Evolutionary conservation across 2,113 vertebrate genomes (phyloP).

Genomic region (Nesoenas mayeri): DNA sequence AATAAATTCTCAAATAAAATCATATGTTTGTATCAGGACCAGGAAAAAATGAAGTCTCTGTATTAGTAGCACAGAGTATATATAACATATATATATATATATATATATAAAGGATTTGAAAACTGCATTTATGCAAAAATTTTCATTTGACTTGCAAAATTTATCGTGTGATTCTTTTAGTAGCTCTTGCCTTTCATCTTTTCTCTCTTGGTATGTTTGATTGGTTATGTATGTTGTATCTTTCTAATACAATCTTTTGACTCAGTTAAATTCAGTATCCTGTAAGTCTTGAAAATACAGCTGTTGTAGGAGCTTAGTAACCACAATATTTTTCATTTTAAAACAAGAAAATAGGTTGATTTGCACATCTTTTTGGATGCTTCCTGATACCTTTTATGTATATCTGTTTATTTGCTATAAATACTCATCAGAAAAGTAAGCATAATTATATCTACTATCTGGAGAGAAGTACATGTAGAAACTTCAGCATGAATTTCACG

Average conservation of each 20-base stretch:
- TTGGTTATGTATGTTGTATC: not conserved
- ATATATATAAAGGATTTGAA: not conserved
- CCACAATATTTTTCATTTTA: not conserved
- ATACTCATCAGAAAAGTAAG: not conserved
- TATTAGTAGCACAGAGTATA: no score
- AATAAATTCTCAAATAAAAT: not conserved
- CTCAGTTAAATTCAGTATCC: not conserved
- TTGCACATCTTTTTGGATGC: not conserved
- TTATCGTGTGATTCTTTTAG: not conserved
- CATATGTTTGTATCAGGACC: not conserved
- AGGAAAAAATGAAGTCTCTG: not conserved
- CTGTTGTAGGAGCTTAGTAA: not conserved
- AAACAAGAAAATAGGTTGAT: not conserved
- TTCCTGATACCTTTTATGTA: not conserved
- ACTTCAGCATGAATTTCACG: not conserved
- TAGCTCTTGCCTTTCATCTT: not conserved
- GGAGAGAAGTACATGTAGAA: not conserved
- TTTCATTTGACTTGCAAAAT: not conserved
- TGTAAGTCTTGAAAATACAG: not conserved
- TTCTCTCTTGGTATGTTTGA: not conserved
- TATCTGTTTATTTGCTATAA: not conserved
- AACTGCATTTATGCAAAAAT: not conserved
- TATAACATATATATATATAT: no score
- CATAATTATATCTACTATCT: not conserved
- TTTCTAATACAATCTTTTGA: not conserved